These are phyloP conservation scores for Drosophila willistoni DNA, from an alignment of 1,140 invertebrate genomes.

Conservation along the genomic window DNA sequence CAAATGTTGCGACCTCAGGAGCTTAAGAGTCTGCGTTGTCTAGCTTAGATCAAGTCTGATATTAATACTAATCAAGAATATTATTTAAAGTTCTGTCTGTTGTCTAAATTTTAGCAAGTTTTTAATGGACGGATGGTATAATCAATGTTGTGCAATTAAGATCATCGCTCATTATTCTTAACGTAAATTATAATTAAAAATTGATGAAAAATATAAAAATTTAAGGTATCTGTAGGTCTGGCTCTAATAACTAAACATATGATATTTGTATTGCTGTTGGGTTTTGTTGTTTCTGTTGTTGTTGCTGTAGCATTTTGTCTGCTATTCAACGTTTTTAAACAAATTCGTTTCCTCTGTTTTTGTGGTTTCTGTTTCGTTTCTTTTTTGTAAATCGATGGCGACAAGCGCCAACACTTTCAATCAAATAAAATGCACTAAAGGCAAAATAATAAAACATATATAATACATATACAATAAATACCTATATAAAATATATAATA, in stretches of 20 bases:
- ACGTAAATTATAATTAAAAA: not conserved
- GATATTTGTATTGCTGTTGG: not conserved
- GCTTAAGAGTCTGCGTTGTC: no score
- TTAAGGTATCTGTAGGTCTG: not conserved
- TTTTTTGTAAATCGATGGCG: conserved; percentile 20
- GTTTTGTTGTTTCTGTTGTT: conserved; percentile 22
- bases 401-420: conserved; percentile 22
- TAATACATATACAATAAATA: conserved; percentile 1
- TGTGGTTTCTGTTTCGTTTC: conserved; percentile 23
- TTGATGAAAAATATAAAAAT: not conserved
- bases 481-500: not conserved
- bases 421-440: conserved; percentile 27
- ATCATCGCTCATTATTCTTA: no score
- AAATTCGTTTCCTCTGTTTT: conserved; percentile 35
- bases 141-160: no score
- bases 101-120: no score
- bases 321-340: conserved; percentile 27
- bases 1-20: no score
- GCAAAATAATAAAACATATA: conserved; percentile 9
- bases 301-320: conserved; percentile 16
- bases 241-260: not conserved
- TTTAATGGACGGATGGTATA: no score
- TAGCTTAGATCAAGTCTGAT: no score
- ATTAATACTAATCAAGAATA: no score
- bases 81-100: no score